Evolutionary conservation across 1,140 invertebrate species (phyloP), one percentile per base, ranked within the genome.

Genomic region (Ostrea edulis): DNA sequence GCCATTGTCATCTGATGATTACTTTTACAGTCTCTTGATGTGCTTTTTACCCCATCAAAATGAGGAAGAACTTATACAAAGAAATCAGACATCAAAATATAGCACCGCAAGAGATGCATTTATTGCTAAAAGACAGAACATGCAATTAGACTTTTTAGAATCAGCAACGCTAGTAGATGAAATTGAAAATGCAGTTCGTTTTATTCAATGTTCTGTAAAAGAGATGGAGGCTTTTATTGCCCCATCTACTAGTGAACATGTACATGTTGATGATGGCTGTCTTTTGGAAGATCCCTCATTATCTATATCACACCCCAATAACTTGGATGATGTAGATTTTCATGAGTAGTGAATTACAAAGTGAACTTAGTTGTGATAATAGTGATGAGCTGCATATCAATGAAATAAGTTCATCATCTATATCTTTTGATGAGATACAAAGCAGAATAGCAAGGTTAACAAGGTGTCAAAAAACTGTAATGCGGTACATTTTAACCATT

Each of bases 1-100:
- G 84, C 44, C 89, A 12, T 35, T 87, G 55, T 83, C 58, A 77
- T 84, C 85, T 35, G 89, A 91, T 17, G 89, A 91, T 65, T 90
- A 90, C 82, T 91, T 82, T 88, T 91, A 89, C 86, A 85, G 85
- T 53, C 84, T 91, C 25, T 25, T 91, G 8, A 35, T 91, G 25
- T 77, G 89, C 0, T 77, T 90, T 29, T 89, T 81, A 17, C 90
- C 89, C 9, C 87, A 90, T 86, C 65, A 82, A 52, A 55, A 54
- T 25, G 86, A 89, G 65, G 22, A 29, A 82, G 86, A 85, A 53
- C 58, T 89, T 29, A 29, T 89, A 53, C 53, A 53, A 58, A 29
- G 44, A 17, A 85, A 62, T 55, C 54, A 83, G 22, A 71, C n/a
- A 17, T 35, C 17, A 5, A 51, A 58, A 25, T 85, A 65, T 11